phyloP scores from a whole-genome alignment of 1,140 invertebrate species.

The Brachionus paranguensis region DNA sequence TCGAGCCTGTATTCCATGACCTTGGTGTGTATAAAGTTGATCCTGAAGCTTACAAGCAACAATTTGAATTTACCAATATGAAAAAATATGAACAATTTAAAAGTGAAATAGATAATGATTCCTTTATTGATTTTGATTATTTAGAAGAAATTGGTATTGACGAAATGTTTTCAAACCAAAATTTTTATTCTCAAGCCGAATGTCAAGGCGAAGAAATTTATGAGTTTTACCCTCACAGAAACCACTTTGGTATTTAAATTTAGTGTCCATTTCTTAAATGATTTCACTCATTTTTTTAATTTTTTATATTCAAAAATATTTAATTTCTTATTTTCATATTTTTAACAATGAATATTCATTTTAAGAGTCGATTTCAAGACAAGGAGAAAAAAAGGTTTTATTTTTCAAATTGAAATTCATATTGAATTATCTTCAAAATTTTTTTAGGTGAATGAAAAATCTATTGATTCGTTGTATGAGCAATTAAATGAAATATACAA shows the following conservation, averaged over 20 bases:
- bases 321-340: no score
- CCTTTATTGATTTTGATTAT: background rate
- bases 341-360: background rate
- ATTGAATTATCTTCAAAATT: background rate
- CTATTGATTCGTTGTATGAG: background rate
- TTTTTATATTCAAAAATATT: background rate
- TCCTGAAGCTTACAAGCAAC: background rate
- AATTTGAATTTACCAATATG: background rate
- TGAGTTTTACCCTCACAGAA: background rate
- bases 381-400: background rate
- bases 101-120: background rate
- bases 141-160: background rate
- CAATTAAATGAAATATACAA: background rate
- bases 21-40: background rate
- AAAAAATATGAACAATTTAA: background rate
- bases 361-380: background rate
- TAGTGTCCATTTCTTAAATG: background rate
- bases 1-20: background rate
- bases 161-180: background rate
- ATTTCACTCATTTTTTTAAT: background rate
- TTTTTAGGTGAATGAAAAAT: background rate
- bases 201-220: background rate
- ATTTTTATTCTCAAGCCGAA: background rate
- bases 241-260: background rate
- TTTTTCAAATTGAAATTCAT: background rate